Evolutionary conservation across 2,113 vertebrate species (phyloP).

Genomic region (Phyllostomus discolor): DNA sequence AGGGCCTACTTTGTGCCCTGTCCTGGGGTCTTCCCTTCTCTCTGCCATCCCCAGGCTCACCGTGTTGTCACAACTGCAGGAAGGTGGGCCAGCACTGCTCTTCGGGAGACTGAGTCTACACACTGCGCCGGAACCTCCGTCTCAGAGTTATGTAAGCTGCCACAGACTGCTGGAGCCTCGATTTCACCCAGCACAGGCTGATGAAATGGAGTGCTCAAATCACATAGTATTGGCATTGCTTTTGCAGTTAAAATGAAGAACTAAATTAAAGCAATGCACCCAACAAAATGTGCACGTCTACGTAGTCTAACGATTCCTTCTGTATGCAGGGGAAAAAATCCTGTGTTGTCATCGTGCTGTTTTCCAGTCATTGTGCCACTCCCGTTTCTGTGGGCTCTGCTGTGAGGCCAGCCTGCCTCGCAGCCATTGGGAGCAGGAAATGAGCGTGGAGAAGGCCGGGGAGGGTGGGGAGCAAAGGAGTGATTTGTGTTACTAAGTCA

Average conservation of each 20-base stretch:
- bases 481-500: neutral
- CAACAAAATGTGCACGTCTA: neutral
- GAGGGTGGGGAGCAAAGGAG: neutral
- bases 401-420: neutral
- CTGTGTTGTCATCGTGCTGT: neutral
- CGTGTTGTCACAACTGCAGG: neutral
- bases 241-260: slow-evolving; percentile 1
- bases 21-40: neutral
- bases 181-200: neutral
- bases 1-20: neutral
- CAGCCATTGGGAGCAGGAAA: neutral
- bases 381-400: neutral
- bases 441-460: neutral
- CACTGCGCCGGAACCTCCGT: neutral
- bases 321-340: neutral
- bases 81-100: neutral
- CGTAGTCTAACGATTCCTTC: neutral
- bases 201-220: neutral
- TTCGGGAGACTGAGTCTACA: neutral
- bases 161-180: neutral
- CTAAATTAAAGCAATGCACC: neutral
- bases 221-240: neutral
- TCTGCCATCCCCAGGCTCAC: neutral
- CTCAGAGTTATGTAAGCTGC: slow-evolving; percentile 47
- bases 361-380: neutral